Base-by-base conservation (phyloP, 2,113 vertebrate species). In the Spilogale gracilis region DNA sequence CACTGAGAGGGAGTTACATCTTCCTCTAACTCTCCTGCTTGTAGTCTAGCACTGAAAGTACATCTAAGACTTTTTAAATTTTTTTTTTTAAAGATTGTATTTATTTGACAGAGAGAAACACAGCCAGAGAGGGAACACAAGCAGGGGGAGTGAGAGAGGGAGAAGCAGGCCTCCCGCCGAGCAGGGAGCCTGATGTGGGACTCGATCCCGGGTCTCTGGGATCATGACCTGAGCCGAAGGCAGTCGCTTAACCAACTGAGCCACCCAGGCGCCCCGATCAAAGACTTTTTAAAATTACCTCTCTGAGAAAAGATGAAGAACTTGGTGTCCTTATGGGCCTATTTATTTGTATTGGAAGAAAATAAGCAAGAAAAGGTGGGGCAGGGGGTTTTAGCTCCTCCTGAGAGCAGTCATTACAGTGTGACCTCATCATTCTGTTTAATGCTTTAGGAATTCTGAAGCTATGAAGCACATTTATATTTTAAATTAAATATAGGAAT, bases 401-500 rank as follows among this genome's bases (percentile, higher is more conserved):
- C 69, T 82, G 45, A 54, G 11, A 50, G 83, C 25, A 69, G 32
- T 78, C 74, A 87, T 83, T 63, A 84, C 48, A 61, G 0, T 89
- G 30, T 88, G 52, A 21, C 58, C 14, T 93, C 61, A 84, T 73
- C 86, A 54, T 91, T 88, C n/a, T 88, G 9, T 87, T 84, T 65
- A 73, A 8, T 84, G 60, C 56, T 89, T 78, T 84, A 93, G 61
- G 50, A 91, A 87, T 91, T 87, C 32, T 94, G 23, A 93, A 32
- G 43, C 48, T 93, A 58, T 74, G 61, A 71, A 18, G 2, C 11
- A 56, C 71, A 17, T 43, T 54, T 32, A n/a, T 65, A 79, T 96
- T 88, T 91, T 95, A 86, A 38, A 78, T 94, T 95, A 95, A 65
- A 90, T 67, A 9, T 18, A 92, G 43, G 93, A 84, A 89, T 92